Evolutionary conservation across 1,140 invertebrate species (phyloP).

Genomic region (Odontomachus brunneus): DNA sequence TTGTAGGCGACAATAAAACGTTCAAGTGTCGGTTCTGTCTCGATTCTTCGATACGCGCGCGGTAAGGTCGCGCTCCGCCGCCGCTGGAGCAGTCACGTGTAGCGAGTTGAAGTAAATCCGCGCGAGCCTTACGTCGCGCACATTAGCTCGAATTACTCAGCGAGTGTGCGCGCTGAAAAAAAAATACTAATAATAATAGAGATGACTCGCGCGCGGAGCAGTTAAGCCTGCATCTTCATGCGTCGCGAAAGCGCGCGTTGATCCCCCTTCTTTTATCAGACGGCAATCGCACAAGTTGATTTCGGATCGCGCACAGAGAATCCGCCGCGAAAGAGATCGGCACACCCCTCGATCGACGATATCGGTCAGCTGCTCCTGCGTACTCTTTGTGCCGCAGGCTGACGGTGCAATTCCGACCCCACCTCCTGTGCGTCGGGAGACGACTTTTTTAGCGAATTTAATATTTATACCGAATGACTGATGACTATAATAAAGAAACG

Average conservation of each 20-base stretch:
- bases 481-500: constrained; percentile 85
- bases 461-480: constrained; percentile 86
- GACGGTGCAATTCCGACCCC: constrained; percentile 84
- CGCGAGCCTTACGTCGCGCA: no score
- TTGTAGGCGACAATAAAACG: constrained; percentile 30
- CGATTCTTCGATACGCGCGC: not conserved
- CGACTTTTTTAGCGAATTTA: constrained; percentile 85
- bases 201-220: not conserved
- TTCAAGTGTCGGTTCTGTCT: not conserved
- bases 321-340: constrained; percentile 63
- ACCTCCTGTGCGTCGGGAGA: constrained; percentile 67
- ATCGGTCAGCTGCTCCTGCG: constrained; percentile 82
- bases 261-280: constrained; percentile 48
- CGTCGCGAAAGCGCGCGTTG: constrained; percentile 26
- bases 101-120: no score
- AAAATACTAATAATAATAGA: no score
- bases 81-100: no score
- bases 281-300: constrained; percentile 56
- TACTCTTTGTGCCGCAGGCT: constrained; percentile 81
- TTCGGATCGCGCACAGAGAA: constrained; percentile 62
- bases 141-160: not conserved
- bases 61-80: no score
- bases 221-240: constrained; percentile 24
- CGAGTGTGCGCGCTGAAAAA: not conserved
- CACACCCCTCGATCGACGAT: constrained; percentile 69